Evolutionary conservation across 2,797 vertebrate species (phyloP).

Genomic region (Lithobates sylvaticus): DNA sequence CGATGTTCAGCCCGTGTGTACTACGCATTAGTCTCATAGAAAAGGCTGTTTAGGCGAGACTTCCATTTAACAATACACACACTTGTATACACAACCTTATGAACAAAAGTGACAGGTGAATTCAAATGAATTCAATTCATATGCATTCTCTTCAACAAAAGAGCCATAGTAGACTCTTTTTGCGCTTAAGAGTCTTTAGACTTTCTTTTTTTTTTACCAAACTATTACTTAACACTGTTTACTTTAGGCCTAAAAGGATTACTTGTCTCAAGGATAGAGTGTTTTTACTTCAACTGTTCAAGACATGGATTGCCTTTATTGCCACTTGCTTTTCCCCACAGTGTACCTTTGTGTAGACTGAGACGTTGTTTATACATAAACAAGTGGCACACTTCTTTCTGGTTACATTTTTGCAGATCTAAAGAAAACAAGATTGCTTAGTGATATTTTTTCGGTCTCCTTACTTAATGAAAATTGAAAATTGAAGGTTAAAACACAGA

Average conservation of each 20-base stretch:
- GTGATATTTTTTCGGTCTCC: not conserved
- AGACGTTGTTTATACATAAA: slow-evolving; percentile 49
- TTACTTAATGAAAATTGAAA: no score
- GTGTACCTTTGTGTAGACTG: slow-evolving; percentile 6
- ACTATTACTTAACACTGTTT: slow-evolving; percentile 41
- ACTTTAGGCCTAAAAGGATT: slow-evolving; percentile 6
- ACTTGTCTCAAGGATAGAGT: slow-evolving; percentile 37
- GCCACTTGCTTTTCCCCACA: slow-evolving; percentile 18
- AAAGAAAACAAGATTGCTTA: slow-evolving; percentile 24
- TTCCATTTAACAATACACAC: no score
- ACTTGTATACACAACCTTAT: no score
- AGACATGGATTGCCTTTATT: slow-evolving; percentile 33
- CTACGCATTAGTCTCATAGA: no score
- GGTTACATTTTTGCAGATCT: not conserved
- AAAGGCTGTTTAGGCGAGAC: no score
- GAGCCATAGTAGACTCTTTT: no score
- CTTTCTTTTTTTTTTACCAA: slow-evolving; percentile 5
- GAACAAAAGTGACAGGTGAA: no score
- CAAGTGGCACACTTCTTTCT: slow-evolving; percentile 49
- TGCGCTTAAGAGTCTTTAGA: not conserved
- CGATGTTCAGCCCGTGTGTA: no score
- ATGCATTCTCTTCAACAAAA: no score
- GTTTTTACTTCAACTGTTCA: slow-evolving; percentile 33
- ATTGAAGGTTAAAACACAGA: no score
- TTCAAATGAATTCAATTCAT: not conserved